Base-by-base conservation (phyloP, 1,140 invertebrate species). In the Phymastichus coffea region DNA sequence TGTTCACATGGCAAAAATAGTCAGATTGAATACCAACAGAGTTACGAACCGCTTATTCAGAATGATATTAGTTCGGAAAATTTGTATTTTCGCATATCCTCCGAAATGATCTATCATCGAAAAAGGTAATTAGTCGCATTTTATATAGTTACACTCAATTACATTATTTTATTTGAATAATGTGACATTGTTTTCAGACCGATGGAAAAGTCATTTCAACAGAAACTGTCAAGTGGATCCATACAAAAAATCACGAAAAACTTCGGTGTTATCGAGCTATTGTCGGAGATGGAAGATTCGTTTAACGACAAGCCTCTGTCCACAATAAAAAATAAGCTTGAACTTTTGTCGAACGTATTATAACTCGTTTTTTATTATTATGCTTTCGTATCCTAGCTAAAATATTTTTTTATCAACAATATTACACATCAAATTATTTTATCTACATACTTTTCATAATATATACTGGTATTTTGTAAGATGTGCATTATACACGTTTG, bases 21-120 rank as follows among this genome's bases (percentile, higher is more conserved):
- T 88, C 2, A 80, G 94, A 63, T 85, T 92, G 12, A 95, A 98
- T 79, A 84, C 87, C 2, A 94, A 94, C 70, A 83, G 95, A 70
- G 93, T 93, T 3, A 94, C 94, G 1, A 98, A 98, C 82, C 86
- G 89, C 63, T 74, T 98, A 4, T 75, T 98, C 3, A 81, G 95
- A 63, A 88, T 95, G 86, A 84, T 92, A 19, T 71, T 97, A 2
- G 93, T 95, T 66, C 94, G 94, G 9, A 87, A 89, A 73, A 88
- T 97, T 59, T 88, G 90, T 72, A 68, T 97, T 1, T 89, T 87
- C 71, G 80, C 95, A 1, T 84, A 85, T 70, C 94, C 95, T 8
- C 87, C 86, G 0, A 80, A 80, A 4, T 97, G 87, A 79, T 68
- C 75, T 3, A 66, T n/a, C n/a, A n/a, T 64, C 43, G 38, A 10